Conservation (phyloP, 2,113 vertebrate genomes). For the Proterorhinus semilunaris region DNA sequence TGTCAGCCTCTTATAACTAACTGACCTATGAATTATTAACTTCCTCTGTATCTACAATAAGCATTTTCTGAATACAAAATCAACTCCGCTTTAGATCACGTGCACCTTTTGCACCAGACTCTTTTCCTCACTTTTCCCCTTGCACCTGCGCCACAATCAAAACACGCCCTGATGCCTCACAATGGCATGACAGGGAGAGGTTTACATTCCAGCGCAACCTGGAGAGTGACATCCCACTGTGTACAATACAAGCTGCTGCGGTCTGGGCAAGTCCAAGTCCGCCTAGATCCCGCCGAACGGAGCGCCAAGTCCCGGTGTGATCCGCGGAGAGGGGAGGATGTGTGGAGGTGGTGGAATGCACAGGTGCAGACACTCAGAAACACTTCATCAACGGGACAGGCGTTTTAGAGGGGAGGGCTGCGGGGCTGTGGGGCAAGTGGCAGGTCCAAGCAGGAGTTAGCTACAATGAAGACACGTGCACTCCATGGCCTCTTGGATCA, state of each 20-base stretch:
- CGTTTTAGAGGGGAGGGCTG: conserved; percentile 21
- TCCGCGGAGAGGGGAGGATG: conserved; percentile 33
- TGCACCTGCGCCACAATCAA: conserved; percentile 47
- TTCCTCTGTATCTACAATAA: neutral
- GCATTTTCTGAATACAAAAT: neutral
- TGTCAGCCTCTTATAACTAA: too few species aligned
- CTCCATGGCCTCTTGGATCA: conserved; percentile 8
- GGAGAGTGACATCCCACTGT: conserved; percentile 60
- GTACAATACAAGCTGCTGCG: conserved; percentile 51
- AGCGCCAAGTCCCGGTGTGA: conserved; percentile 59
- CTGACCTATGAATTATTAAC: too few species aligned
- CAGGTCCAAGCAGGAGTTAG: conserved; percentile 39
- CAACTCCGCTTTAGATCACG: conserved; percentile 12
- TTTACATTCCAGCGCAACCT: conserved; percentile 60
- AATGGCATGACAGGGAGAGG: conserved; percentile 28
- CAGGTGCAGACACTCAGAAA: conserved; percentile 65
- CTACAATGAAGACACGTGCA: conserved; percentile 42
- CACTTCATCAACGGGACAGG: conserved; percentile 56
- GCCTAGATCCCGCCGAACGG: conserved; percentile 46
- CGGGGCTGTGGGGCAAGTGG: conserved; percentile 38
- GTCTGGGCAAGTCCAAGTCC: conserved; percentile 62
- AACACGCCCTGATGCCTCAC: conserved; percentile 10
- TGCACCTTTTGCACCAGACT: conserved; percentile 23
- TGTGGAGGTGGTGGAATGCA: conserved; percentile 58
- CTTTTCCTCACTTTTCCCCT: conserved; percentile 11